Evolutionary conservation across 1,140 invertebrate species (phyloP).

Genomic region (Himalopsyche phryganea): DNA sequence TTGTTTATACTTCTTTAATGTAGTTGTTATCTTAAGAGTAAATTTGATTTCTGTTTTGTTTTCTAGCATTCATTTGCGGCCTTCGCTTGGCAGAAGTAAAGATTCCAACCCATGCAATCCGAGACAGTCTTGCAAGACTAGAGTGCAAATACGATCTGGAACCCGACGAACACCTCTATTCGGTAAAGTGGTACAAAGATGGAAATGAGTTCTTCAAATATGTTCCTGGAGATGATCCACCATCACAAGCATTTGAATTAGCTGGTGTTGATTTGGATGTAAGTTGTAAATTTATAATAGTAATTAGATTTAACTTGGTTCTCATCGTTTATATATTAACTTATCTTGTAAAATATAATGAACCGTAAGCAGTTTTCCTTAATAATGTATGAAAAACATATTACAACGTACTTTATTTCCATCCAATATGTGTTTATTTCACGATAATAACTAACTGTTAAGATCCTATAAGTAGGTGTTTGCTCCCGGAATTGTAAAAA

Average conservation of each 20-base stretch:
- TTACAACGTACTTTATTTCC: too few relatives aligned
- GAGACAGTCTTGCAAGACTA: constrained; percentile 55
- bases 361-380: too few relatives aligned
- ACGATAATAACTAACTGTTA: too few relatives aligned
- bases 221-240: constrained; percentile 63
- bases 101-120: constrained; percentile 57
- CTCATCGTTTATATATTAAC: too few relatives aligned
- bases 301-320: too few relatives aligned
- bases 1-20: too few relatives aligned
- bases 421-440: too few relatives aligned
- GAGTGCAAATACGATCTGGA: constrained; percentile 65
- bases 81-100: constrained; percentile 56
- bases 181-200: constrained; percentile 73
- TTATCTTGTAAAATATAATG: too few relatives aligned
- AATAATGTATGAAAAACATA: too few relatives aligned
- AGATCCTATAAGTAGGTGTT: too few relatives aligned
- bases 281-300: constrained; percentile 44
- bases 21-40: too few relatives aligned
- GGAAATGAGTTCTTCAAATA: constrained; percentile 69
- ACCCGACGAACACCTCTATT: constrained; percentile 61
- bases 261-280: constrained; percentile 64
- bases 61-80: constrained; percentile 40
- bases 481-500: too few relatives aligned
- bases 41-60: neutral
- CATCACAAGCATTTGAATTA: constrained; percentile 58